A percentile compares a stretch with the other conserved stretches of the same genome.
These are phyloP conservation scores for Sylvilagus floridanus DNA, from an alignment of 2,797 vertebrate genomes.

Conservation along the genomic window DNA sequence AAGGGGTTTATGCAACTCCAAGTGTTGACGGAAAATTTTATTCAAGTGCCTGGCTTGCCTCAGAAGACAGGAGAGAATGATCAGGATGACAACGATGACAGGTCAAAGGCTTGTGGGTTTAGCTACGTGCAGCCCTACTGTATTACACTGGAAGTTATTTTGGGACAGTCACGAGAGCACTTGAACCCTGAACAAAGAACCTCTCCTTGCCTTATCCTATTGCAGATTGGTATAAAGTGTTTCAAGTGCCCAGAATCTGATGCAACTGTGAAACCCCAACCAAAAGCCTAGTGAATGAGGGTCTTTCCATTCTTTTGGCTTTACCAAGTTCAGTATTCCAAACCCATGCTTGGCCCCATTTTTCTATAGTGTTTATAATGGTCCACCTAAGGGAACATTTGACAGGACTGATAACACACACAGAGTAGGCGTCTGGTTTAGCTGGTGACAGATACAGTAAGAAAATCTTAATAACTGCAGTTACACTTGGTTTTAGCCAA, in stretches of 20 bases:
- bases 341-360: not conserved
- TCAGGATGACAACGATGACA: conserved; percentile 2
- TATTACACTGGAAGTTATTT: conserved; percentile 70
- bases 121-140: conserved; percentile 66
- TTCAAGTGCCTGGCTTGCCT: conserved; percentile 19
- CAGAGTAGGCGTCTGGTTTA: not conserved
- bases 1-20: conserved; percentile 42
- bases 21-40: conserved; percentile 58
- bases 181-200: conserved; percentile 78
- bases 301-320: not conserved
- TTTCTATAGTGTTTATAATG: not conserved
- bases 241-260: conserved; percentile 57
- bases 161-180: conserved; percentile 70
- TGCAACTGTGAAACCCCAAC: conserved; percentile 10
- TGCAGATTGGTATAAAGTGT: conserved; percentile 32
- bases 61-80: not conserved
- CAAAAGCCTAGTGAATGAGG: not conserved
- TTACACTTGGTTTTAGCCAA: conserved; percentile 32
- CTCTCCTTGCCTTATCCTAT: conserved; percentile 63
- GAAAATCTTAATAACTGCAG: conserved; percentile 23
- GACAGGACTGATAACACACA: conserved; percentile 7
- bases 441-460: conserved; percentile 55
- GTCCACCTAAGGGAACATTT: not conserved
- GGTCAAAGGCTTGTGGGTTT: conserved; percentile 32
- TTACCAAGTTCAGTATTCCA: not conserved